Base-by-base conservation (phyloP, 2,797 vertebrate genomes). In the Serranus cabrilla region DNA sequence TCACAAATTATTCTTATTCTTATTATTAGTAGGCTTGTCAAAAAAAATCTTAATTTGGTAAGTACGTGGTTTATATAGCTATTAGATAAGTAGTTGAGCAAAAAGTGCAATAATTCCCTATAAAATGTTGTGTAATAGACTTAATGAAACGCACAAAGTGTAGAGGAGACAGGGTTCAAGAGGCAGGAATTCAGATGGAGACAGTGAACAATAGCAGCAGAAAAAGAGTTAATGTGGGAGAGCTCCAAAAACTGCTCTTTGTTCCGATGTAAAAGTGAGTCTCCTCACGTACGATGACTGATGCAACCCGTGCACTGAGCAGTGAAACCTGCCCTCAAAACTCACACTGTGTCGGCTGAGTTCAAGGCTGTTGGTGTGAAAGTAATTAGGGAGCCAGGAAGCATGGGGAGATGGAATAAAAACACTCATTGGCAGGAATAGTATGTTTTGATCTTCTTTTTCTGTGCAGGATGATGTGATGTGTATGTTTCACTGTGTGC, bases 311-410 rank as follows among this genome's bases (percentile, higher is more conserved):
- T 11, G 17, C 47, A 52, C 39, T 0, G 2, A 71, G 61, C 0
- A 2, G 27, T 73, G 74, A 82, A 80, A 84, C 61, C 52, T 60
- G 39, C 45, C 34, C 34, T 6, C 18, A 5, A 42, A 71, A 50
- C 60, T 58, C 54, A 56, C 37, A 12, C 2, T 7, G 4, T 43
- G 54, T 43, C 11, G 5, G 55, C 40, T 34, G 27, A 18, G 46
- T 63, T 71, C 37, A 61, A 47, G 25, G 45, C 17, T 39, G 27
- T 37, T 42, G 11, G 4, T 51, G 56, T 43, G 18, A 16, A 80
- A n/a, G 46, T 62, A 67, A 66, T 65, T 25, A 62, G 14, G 45
- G 40, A 34, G 52, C 16, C 18, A 34, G 46, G 23, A 59, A 63
- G 59, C n/a, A 47, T n/a, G 16, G 5, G 0, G 20, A 40, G 13